Percentiles rank a stretch among this genome's conserved stretches.
Evolutionary conservation across 2,797 vertebrate species (phyloP).

Genomic region (Chanos chanos): DNA sequence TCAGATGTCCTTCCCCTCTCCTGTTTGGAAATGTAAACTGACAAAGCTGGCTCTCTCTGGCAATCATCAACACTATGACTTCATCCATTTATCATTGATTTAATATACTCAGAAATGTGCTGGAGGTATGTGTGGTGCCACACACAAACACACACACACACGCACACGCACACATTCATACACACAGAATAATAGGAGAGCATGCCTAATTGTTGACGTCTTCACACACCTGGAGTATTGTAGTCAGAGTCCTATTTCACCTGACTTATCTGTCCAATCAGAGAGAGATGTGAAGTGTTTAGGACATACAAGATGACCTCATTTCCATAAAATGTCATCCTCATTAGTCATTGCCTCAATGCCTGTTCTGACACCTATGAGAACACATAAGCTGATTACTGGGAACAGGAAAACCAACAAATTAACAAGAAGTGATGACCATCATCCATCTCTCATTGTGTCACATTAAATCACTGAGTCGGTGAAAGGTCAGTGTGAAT

Average conservation of each 20-base stretch:
- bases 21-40: constrained; percentile 16
- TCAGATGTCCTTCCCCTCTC: constrained; percentile 1
- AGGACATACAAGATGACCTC: constrained; percentile 47
- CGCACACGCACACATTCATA: constrained; percentile 45
- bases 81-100: constrained; percentile 48
- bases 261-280: constrained; percentile 49
- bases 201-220: constrained; percentile 59
- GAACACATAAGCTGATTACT: too few relatives aligned
- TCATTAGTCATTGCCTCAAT: constrained; percentile 38
- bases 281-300: constrained; percentile 13
- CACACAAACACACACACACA: constrained; percentile 13
- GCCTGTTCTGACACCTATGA: background rate
- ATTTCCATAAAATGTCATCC: constrained; percentile 48
- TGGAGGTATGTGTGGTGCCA: constrained; percentile 15
- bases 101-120: constrained; percentile 45
- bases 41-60: constrained; percentile 11
- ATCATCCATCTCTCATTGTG: too few relatives aligned
- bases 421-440: too few relatives aligned
- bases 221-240: constrained; percentile 56
- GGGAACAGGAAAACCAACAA: too few relatives aligned
- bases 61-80: constrained; percentile 32
- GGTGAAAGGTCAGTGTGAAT: too few relatives aligned
- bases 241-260: constrained; percentile 53
- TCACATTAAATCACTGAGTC: too few relatives aligned
- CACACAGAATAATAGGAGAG: constrained; percentile 38